Evolutionary conservation across 2,797 vertebrate genomes (phyloP), one percentile per base, ranked within the genome.

Genomic region (Rhincodon typus): DNA sequence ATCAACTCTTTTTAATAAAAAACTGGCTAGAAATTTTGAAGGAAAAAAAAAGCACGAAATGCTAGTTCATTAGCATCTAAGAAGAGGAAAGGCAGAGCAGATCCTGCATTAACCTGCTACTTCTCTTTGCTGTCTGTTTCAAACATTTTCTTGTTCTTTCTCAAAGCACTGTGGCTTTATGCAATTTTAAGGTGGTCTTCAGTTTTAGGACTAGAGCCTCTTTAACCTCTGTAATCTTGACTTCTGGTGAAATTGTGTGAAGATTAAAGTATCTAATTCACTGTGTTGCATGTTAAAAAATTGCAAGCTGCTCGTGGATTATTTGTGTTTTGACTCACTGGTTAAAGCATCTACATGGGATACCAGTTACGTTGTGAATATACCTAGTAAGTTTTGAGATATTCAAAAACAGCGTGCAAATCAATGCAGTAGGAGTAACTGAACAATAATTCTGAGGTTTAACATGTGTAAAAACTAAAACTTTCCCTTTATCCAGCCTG

Each of bases 401-500:
- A 17, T 77, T 46, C 25, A 17, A 19, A 23, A 69, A 42, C 15
- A 10, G 10, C 38, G 3, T 72, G 42, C 38, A 21, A 95, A 34
- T 23, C 67, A 30, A 57, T 57, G 7, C 74, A 95, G 53, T 57
- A 77, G 50, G 30, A 95, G 42, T 77, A 50, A 34, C 70, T 77
- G 25, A 50, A 77, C 69, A 53, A 5, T 70, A 67, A 66, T 93
- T 21, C 53, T 30, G 69, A n/a, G 70, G 30, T 57, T 53, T 13
- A 72, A 57, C 46, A 30, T 53, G 53, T 72, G 42, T 34, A 72
- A 50, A 50, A 34, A 72, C 69, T 53, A 34, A 95, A 77, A 77
- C 46, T 17, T 53, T 53, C 69, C 46, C 1, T 97, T 25, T 50
- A 96, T 96, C 95, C 96, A 99, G 99, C 98, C 96, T 6, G 97